Evolutionary conservation across 1,140 invertebrate species (phyloP), one percentile per base, ranked within the genome.

Genomic region (Ptiloglossa arizonensis): DNA sequence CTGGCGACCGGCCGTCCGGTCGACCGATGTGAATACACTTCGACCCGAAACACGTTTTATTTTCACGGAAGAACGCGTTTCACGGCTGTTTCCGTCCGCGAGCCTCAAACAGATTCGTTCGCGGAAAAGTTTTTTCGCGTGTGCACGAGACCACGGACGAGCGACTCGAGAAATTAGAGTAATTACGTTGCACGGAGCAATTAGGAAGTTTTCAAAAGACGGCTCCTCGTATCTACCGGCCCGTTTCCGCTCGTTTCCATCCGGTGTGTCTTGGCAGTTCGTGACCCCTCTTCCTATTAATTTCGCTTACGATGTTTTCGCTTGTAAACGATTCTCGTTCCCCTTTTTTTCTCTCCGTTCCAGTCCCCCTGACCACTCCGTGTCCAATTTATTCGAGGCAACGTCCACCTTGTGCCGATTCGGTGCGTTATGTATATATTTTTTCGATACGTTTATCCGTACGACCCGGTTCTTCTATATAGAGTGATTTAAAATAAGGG

Each of bases 1-100:
- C 29, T n/a, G 41, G 5, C 29, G 22, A 32, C 13, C 59, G 35
- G 29, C 11, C 57, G n/a, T n/a, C n/a, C n/a, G n/a, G n/a, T n/a
- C n/a, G 19, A 22, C 19, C 9, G 41, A 38, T 27, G 19, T 19
- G 24, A 54, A 19, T 17, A 29, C 54, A 1, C 24, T 3, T 38
- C 32, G 13, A 13, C 11, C 29, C 68, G 29, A 22, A 32, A 24
- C 27, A 5, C 3, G 44, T 52, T 73, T 54, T 41, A 68, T 68
- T 60, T 64, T 54, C 56, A 73, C 59, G 59, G 46, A 52, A 52
- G 46, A 32, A 27, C 29, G 32, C 29, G 27, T 52, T 72, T 59
- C 52, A 44, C 44, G 24, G 59, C n/a, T 5, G 32, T 35, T 72
- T 5, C n/a, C 8, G 2, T 41, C 41, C 38, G 24, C 9, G 5